Base-by-base conservation (phyloP, 2,888 invertebrate genomes). In the Sepioteuthis lessoniana region DNA sequence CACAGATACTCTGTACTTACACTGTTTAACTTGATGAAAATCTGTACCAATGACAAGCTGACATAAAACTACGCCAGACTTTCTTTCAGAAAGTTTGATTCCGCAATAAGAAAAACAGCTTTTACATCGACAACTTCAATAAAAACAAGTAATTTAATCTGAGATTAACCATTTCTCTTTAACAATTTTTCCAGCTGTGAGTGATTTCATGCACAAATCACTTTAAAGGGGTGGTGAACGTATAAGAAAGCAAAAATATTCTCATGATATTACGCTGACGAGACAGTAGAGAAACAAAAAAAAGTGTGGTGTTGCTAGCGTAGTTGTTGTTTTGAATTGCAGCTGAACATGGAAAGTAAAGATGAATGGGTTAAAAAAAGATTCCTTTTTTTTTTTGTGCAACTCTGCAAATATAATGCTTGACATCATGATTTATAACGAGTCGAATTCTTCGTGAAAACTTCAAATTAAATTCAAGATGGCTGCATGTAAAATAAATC, bases 401-500 rank as follows among this genome's bases (percentile, higher is more conserved):
- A 7, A 31, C 76, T 0, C 31, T n/a, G n/a, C 76, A 76, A 76
- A 76, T 13, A 5, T 76, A 76, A n/a, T n/a, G 31, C n/a, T n/a
- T 76, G 76, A 76, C n/a, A 76, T n/a, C n/a, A 16, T 76, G n/a
- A 76, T 76, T n/a, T 76, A 76, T 76, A 76, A n/a, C 76, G n/a
- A 76, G 76, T 76, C 5, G n/a, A n/a, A 76, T n/a, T 76, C 4
- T n/a, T n/a, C 16, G 8, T 7, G 76, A 76, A n/a, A n/a, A 76
- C 13, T 2, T 55, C 5, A 76, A 76, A 31, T 76, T n/a, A n/a
- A 76, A 76, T 76, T 76, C 76, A 76, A 13, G 76, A n/a, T 10
- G 13, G 13, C 76, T n/a, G 31, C n/a, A n/a, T 76, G n/a, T 13
- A 76, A 76, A 31, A 76, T n/a, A n/a, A 76, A 76, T 31, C n/a